Evolutionary conservation across 2,888 invertebrate genomes (phyloP).

Genomic region (Dasysyrphus tricinctus): DNA sequence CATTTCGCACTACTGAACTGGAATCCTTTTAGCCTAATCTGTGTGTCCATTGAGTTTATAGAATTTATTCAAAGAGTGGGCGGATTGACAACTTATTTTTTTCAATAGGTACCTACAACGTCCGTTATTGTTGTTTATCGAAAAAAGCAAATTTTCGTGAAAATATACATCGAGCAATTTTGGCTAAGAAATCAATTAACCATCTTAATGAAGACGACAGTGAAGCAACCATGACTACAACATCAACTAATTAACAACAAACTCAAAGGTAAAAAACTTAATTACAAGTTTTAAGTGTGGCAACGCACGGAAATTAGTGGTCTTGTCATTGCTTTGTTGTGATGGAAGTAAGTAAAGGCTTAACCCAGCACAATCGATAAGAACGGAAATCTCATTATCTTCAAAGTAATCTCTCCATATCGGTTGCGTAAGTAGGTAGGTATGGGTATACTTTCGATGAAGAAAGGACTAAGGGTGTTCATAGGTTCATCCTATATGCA

Average conservation of each 20-base stretch:
- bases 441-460: too few species aligned
- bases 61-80: conserved; percentile 11
- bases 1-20: conserved; percentile 74
- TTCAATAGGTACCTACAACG: background rate
- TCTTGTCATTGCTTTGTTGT: conserved; percentile 48
- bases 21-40: conserved; percentile 59
- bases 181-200: conserved; percentile 54
- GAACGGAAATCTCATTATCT: conserved; percentile 58
- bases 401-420: conserved; percentile 34
- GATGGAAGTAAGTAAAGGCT: conserved; percentile 8
- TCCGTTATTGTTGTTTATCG: background rate
- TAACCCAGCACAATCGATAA: conserved; percentile 26
- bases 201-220: conserved; percentile 4
- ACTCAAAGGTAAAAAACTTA: conserved; percentile 41
- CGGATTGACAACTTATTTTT: conserved; percentile 19
- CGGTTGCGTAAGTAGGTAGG: background rate
- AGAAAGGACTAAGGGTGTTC: conserved; percentile 16
- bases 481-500: background rate
- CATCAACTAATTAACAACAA: conserved; percentile 52
- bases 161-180: background rate
- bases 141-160: background rate
- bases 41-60: conserved; percentile 71
- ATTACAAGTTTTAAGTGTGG: conserved; percentile 55
- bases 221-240: conserved; percentile 32
- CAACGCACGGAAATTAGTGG: conserved; percentile 29